Conservation (phyloP, 2,888 invertebrate genomes). For the Eumerus sabulonum region DNA sequence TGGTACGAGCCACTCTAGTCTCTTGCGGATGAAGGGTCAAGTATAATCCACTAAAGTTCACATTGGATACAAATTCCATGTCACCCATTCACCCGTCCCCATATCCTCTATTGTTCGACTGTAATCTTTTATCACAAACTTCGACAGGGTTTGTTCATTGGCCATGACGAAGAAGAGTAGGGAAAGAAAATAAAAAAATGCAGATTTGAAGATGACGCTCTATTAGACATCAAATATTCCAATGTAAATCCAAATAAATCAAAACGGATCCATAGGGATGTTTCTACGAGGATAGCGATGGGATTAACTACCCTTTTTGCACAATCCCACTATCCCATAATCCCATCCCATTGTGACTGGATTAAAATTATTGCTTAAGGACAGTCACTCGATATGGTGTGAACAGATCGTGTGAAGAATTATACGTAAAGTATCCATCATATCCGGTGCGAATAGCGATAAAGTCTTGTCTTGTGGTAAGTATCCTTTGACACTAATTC, state of each 20-base stretch:
- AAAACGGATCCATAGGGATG: constrained; percentile 7
- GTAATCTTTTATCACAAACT: constrained; percentile 50
- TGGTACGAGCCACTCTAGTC: constrained; percentile 26
- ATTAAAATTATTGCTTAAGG: constrained; percentile 51
- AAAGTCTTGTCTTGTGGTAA: constrained; percentile 9
- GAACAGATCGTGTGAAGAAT: constrained; percentile 27
- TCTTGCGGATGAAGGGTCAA: constrained; percentile 25
- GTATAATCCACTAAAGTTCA: constrained; percentile 55
- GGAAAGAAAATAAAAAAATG: constrained; percentile 12
- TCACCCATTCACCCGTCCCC: background rate
- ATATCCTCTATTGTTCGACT: constrained; percentile 33
- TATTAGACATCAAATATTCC: constrained; percentile 59
- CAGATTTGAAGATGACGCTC: constrained; percentile 45
- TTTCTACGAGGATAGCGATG: background rate
- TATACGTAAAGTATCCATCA: constrained; percentile 1
- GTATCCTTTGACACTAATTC: constrained; percentile 39
- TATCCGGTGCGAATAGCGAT: background rate
- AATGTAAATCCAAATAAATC: constrained; percentile 58
- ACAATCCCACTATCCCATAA: too few relatives aligned
- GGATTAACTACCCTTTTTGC: constrained; percentile 21
- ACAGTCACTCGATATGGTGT: constrained; percentile 30
- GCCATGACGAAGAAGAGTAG: constrained; percentile 21
- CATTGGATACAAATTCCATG: constrained; percentile 39
- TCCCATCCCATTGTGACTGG: constrained; percentile 22
- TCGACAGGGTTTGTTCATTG: constrained; percentile 19